A percentile compares a stretch with the other conserved stretches of the same genome.
These are phyloP conservation scores for Hypomesus transpacificus DNA, from an alignment of 2,113 vertebrate species.

Conservation along the genomic window DNA sequence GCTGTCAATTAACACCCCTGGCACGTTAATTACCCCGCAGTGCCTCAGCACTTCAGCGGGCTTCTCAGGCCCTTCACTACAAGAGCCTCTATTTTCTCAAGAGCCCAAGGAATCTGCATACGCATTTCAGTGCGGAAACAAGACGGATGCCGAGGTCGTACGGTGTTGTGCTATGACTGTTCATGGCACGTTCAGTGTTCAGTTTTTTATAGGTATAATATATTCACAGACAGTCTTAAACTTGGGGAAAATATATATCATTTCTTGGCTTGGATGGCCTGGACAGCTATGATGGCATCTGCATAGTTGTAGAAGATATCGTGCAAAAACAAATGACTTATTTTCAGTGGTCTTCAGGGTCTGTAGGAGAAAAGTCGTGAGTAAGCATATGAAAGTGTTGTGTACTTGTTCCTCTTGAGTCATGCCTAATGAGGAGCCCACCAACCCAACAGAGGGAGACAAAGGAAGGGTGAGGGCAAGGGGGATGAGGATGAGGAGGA, in stretches of 20 bases:
- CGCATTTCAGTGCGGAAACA: slow-evolving; percentile 15
- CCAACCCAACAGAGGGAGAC: slow-evolving; percentile 37
- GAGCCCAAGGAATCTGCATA: slow-evolving; percentile 59
- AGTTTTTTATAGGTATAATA: background rate
- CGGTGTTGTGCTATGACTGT: background rate
- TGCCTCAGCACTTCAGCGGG: slow-evolving; percentile 68
- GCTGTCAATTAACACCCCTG: slow-evolving; percentile 75
- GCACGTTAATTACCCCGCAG: slow-evolving; percentile 71
- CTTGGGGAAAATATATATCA: background rate
- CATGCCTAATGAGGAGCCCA: slow-evolving; percentile 29
- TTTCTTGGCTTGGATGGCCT: too few relatives aligned
- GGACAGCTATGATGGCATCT: too few relatives aligned
- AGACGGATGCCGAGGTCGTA: background rate
- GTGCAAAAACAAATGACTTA: too few relatives aligned
- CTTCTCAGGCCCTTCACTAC: slow-evolving; percentile 65
- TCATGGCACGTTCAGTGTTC: background rate
- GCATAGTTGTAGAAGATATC: too few relatives aligned
- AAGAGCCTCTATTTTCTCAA: slow-evolving; percentile 63
- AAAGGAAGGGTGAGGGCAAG: background rate
- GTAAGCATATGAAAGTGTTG: slow-evolving; percentile 1
- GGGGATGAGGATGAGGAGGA: slow-evolving; percentile 2
- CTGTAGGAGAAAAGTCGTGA: slow-evolving; percentile 24
- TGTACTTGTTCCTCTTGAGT: slow-evolving; percentile 10
- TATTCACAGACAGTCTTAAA: too few relatives aligned
- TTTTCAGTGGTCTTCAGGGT: too few relatives aligned